Conservation (phyloP, 2,113 vertebrate genomes). For the Verasper variegatus region DNA sequence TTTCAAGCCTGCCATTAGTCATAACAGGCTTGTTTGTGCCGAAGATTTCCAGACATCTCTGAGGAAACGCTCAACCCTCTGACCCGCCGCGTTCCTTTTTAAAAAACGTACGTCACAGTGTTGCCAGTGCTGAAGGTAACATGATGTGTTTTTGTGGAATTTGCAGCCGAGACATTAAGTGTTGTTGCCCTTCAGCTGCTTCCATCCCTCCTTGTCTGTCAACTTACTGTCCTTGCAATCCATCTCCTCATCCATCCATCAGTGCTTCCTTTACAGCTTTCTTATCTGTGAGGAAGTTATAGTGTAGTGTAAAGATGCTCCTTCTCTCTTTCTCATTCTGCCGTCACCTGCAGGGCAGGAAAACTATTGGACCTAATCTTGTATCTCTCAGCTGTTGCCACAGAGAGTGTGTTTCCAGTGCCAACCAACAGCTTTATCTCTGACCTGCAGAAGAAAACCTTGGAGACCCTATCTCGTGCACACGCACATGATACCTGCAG, state of each 20-base stretch:
- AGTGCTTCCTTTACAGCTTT: conserved; percentile 22
- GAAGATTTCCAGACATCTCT: not conserved
- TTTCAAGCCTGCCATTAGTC: conserved; percentile 4
- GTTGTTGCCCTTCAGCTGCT: conserved; percentile 15
- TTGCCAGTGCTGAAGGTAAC: not conserved
- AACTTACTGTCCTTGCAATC: conserved; percentile 10
- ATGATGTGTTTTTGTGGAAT: not conserved
- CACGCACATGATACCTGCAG: conserved; percentile 36
- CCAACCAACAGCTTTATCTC: conserved; percentile 74
- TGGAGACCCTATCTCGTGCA: conserved; percentile 53
- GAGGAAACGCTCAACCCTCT: conserved; percentile 1
- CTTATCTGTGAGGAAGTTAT: conserved; percentile 54
- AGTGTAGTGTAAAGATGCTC: conserved; percentile 29
- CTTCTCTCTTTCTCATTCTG: conserved; percentile 36
- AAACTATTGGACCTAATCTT: conserved; percentile 72
- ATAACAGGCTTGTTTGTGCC: conserved; percentile 2
- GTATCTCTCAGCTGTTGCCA: conserved; percentile 73
- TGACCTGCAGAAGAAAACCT: conserved; percentile 67
- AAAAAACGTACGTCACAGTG: not conserved
- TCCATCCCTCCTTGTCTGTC: conserved; percentile 1
- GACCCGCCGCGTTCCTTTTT: not conserved
- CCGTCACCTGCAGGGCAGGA: conserved; percentile 60
- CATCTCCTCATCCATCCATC: conserved; percentile 36
- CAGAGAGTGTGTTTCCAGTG: conserved; percentile 55
- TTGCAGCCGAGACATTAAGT: conserved; percentile 13